Percentiles rank a stretch among this genome's conserved stretches.
phyloP scores from a whole-genome alignment of 2,888 invertebrate genomes.

The Drosophila robusta region DNA sequence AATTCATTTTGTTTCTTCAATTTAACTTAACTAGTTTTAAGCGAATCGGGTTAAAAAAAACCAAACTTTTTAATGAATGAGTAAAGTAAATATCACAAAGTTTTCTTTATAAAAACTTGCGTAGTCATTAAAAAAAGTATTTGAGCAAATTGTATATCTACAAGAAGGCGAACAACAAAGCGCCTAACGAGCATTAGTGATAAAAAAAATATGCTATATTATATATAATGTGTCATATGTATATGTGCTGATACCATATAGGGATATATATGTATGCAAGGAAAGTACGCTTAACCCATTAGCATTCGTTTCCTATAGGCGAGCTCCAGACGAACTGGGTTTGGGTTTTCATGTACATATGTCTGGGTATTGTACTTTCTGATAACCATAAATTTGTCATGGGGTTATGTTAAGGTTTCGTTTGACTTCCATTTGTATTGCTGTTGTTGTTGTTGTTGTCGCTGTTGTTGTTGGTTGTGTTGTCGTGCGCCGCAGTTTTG shows the following conservation, averaged over 20 bases:
- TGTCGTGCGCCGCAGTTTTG: conserved; percentile 20
- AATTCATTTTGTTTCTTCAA: too few relatives aligned
- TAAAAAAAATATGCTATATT: conserved; percentile 5
- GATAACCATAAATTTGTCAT: conserved; percentile 47
- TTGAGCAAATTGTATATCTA: conserved; percentile 5
- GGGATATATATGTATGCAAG: conserved; percentile 5
- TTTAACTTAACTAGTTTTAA: too few relatives aligned
- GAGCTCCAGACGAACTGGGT: not conserved
- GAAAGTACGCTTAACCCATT: conserved; percentile 28
- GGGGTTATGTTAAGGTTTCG: conserved; percentile 18
- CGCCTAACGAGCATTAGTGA: conserved; percentile 10
- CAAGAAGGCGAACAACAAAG: not conserved
- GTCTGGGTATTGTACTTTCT: conserved; percentile 18
- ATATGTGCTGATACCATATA: not conserved
- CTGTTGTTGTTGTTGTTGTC: conserved; percentile 2
- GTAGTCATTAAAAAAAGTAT: not conserved
- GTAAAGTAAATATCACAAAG: not conserved
- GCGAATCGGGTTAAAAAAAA: not conserved
- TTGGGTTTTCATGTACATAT: not conserved
- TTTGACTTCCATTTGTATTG: conserved; percentile 23
- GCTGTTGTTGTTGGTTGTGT: conserved; percentile 5
- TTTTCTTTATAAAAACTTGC: not conserved
- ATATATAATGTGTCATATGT: not conserved
- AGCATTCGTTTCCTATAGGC: not conserved
- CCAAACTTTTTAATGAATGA: not conserved